These are phyloP conservation scores for Drosophila hydei DNA, from an alignment of 1,140 invertebrate genomes.

Conservation along the genomic window DNA sequence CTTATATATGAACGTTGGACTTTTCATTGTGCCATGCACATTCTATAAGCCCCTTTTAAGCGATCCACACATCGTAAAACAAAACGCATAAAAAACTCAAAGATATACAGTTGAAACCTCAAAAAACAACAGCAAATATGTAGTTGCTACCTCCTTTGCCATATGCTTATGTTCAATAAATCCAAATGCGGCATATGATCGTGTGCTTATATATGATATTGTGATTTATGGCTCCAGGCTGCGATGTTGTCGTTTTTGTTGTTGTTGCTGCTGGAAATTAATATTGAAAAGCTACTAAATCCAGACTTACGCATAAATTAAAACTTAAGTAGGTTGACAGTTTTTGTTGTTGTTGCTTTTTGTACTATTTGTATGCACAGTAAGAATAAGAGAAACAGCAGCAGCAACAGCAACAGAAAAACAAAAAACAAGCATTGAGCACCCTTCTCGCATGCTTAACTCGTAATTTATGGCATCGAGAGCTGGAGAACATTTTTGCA, in stretches of 20 bases:
- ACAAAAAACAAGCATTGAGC: conserved; percentile 31
- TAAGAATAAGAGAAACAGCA: conserved; percentile 32
- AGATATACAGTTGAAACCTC: conserved; percentile 27
- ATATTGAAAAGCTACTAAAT: conserved; percentile 80
- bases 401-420: conserved; percentile 14
- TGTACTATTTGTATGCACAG: conserved; percentile 60
- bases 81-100: conserved; percentile 20
- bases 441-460: conserved; percentile 58
- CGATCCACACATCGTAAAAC: conserved; percentile 20
- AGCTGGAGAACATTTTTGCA: conserved; percentile 54
- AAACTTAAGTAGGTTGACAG: conserved; percentile 72
- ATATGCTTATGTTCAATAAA: conserved; percentile 63
- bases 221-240: conserved; percentile 66
- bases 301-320: conserved; percentile 80
- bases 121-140: conserved; percentile 26
- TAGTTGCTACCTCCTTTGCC: conserved; percentile 44
- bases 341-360: conserved; percentile 13
- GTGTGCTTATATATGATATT: conserved; percentile 67
- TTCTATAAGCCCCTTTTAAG: conserved; percentile 2
- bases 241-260: conserved; percentile 26
- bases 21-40: neutral
- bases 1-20: neutral
- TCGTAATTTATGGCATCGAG: conserved; percentile 66
- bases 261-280: conserved; percentile 64
- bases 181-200: conserved; percentile 60